Conservation (phyloP, 2,888 invertebrate species). For the Lycocerus yunnanus region DNA sequence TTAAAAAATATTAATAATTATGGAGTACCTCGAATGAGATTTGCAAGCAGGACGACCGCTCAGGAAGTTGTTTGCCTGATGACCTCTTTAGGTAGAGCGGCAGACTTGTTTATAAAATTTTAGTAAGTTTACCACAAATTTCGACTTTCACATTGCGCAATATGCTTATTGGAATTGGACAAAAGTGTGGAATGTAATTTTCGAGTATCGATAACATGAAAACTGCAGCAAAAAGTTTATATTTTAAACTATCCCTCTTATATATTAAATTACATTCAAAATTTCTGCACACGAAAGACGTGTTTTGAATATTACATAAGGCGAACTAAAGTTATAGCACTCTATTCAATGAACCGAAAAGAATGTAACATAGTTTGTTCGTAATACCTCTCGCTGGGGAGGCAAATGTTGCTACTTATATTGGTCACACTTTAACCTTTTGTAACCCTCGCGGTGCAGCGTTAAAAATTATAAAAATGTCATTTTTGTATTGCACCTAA, state of each 20-base stretch:
- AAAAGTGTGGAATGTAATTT: neutral
- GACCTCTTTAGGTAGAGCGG: neutral
- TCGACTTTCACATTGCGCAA: neutral
- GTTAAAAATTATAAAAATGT: neutral
- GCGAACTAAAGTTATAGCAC: constrained; percentile 43
- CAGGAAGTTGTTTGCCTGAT: neutral
- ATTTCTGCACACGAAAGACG: constrained; percentile 39
- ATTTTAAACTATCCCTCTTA: constrained; percentile 19
- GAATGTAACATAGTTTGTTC: constrained; percentile 48
- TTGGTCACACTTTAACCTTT: constrained; percentile 10
- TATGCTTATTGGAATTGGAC: neutral
- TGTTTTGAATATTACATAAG: constrained; percentile 39
- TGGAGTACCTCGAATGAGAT: neutral
- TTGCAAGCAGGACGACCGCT: neutral
- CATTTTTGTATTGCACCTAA: neutral
- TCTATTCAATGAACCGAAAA: constrained; percentile 50
- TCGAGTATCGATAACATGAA: neutral
- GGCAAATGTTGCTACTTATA: constrained; percentile 15
- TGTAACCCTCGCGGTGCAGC: neutral
- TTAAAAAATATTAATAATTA: neutral
- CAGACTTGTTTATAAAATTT: too few relatives aligned
- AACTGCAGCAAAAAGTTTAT: neutral
- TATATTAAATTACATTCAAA: constrained; percentile 36
- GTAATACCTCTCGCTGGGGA: constrained; percentile 29
- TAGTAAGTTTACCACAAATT: too few relatives aligned